Base-by-base conservation (phyloP, 2,888 invertebrate species). In the Lucinisca nassula region DNA sequence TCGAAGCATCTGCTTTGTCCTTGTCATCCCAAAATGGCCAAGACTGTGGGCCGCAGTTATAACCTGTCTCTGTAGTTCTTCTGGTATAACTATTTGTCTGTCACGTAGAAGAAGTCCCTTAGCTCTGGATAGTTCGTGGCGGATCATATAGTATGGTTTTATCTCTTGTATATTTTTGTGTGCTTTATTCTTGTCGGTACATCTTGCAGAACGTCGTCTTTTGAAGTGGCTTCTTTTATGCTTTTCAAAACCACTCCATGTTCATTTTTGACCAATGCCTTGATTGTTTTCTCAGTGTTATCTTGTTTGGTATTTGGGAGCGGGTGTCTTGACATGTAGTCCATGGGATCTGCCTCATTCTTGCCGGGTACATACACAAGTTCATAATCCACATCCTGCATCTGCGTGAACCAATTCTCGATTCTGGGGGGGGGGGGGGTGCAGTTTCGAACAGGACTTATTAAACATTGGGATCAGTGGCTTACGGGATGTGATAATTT, bases 281-380 rank as follows among this genome's bases (percentile, higher is more conserved):
- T 74, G 38, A 82, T 58, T 14, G 49, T 24, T 45, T 73, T 35
- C n/a, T 82, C 82, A 55, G 78, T 84, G 21, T 58, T 45, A 45
- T 51, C 49, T 21, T 10, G 3, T 4, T 30, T 30, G 3, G 70
- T 27, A 8, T n/a, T 37, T 6, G 72, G 72, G 24, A 75, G 37
- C 38, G 81, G 80, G 61, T 81, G 85, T 79, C 85, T 61, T 14
- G 85, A 85, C 67, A 85, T 30, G 35, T 40, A 85, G 70, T 81
- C 81, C 17, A 85, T n/a, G 40, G 85, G 81, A 49, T 85, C 80
- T 49, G 17, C 12, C 37, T 80, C 85, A 45, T 81, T 76, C 70
- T 79, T 84, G n/a, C 82, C 87, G 84, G 87, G 87, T 76, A 84
- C 84, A 74, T 87, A 87, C 32, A 83, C 45, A 14, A 87, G 21